Conservation (phyloP, 2,888 invertebrate genomes). For the Cacoxenus indagator region DNA sequence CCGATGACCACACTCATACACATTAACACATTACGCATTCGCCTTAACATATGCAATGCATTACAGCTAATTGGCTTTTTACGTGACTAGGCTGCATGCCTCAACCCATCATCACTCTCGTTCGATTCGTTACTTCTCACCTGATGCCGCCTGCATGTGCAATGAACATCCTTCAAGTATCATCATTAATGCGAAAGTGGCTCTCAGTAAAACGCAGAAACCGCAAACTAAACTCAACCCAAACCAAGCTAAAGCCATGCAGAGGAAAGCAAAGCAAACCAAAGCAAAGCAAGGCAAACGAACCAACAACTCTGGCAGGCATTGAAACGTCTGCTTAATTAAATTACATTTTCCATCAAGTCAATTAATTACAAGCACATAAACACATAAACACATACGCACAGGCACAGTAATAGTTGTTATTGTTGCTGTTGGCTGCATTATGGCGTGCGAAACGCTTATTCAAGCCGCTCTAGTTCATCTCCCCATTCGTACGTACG, state of each 20-base stretch:
- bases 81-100: neutral
- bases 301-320: slow-evolving; percentile 35
- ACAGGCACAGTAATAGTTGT: slow-evolving; percentile 32
- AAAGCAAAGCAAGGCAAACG: slow-evolving; percentile 20
- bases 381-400: slow-evolving; percentile 35
- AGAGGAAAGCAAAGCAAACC: neutral
- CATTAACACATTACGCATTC: neutral
- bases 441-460: slow-evolving; percentile 6
- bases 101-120: neutral
- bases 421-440: slow-evolving; percentile 12
- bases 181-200: neutral
- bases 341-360: slow-evolving; percentile 66
- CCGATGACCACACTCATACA: neutral
- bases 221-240: slow-evolving; percentile 14
- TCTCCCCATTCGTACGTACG: slow-evolving; percentile 20
- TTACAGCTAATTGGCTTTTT: slow-evolving; percentile 52
- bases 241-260: neutral
- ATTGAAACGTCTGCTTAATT: slow-evolving; percentile 60
- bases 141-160: neutral
- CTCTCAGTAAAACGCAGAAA: neutral
- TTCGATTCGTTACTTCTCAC: neutral
- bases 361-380: slow-evolving; percentile 60
- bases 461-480: slow-evolving; percentile 6
- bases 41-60: neutral
- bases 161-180: neutral